Percentiles rank a stretch among this genome's conserved stretches.
Evolutionary conservation across 2,797 vertebrate genomes (phyloP).

Genomic region (Manis javanica): DNA sequence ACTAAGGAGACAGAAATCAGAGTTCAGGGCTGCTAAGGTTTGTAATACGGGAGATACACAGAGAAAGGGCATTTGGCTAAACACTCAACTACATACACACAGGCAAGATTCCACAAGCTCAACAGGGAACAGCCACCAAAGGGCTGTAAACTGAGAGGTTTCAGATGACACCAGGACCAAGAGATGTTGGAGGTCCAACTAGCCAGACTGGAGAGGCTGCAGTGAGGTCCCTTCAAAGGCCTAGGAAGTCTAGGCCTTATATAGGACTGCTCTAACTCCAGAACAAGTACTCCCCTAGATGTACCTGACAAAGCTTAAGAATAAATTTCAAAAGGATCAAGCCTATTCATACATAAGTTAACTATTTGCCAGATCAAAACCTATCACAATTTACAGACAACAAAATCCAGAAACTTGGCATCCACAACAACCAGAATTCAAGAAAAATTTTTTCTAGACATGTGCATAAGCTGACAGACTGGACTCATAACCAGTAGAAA

Average conservation of each 20-base stretch:
- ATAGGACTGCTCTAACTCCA: neutral
- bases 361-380: neutral
- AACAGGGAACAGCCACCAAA: accelerated
- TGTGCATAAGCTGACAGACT: no score
- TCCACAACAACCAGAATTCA: neutral
- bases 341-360: neutral
- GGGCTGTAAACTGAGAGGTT: neutral
- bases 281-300: neutral
- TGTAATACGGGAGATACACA: neutral
- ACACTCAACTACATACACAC: accelerated
- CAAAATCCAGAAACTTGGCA: neutral
- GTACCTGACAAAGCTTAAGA: neutral
- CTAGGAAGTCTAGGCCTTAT: neutral
- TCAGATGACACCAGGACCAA: neutral
- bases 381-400: neutral
- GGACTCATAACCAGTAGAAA: neutral
- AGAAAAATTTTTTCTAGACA: neutral
- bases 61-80: neutral
- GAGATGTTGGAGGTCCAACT: neutral
- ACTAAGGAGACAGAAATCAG: accelerated
- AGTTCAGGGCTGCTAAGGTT: neutral
- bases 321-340: neutral
- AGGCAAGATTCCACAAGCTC: accelerated
- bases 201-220: neutral
- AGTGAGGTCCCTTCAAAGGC: neutral